Base-by-base conservation (phyloP, 2,888 invertebrate species). In the Himalopsyche tibetana region DNA sequence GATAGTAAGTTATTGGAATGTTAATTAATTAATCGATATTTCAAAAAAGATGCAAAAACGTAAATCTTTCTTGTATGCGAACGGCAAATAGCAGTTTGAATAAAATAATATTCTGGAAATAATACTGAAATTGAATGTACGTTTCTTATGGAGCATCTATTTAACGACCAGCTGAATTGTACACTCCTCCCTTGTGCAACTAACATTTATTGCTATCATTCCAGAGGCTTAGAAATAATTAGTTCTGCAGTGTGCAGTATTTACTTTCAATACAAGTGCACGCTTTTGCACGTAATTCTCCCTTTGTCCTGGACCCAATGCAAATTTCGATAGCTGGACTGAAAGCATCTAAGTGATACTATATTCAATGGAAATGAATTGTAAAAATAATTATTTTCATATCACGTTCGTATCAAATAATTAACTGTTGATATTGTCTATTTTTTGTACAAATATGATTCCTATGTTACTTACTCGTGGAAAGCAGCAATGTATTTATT, bases 221-320 rank as follows among this genome's bases (percentile, higher is more conserved):
- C 80, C 45, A 56, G 80, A 74, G 83, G 83, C 85, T 86, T 79
- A 85, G 86, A 88, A 86, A 86, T 86, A 88, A 88, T 88, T 88
- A 88, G 86, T 87, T 80, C 83, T 56, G 56, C 79, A 56, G 80
- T 42, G 82, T 40, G 63, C 79, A n/a, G 81, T 88, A 82, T 86
- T 86, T 88, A 80, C 86, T 55, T 84, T 88, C 74, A 85, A 85
- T 85, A 42, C 55, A 81, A 51, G 74, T 45, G 55, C 85, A 74
- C 74, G 85, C 74, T 74, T 63, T 45, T 40, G 74, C 74, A 45
- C 82, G 51, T 82, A 82, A 82, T 51, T 51, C 82, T 82, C 56
- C 38, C 36, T 82, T 55, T 28, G 82, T 82, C 28, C 19, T 55
- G 40, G 1, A 40, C 36, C 40, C 80, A 36, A n/a, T 80, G 80